Base-by-base conservation (phyloP, 2,888 invertebrate species). In the Pristionchus fissidentatus region DNA sequence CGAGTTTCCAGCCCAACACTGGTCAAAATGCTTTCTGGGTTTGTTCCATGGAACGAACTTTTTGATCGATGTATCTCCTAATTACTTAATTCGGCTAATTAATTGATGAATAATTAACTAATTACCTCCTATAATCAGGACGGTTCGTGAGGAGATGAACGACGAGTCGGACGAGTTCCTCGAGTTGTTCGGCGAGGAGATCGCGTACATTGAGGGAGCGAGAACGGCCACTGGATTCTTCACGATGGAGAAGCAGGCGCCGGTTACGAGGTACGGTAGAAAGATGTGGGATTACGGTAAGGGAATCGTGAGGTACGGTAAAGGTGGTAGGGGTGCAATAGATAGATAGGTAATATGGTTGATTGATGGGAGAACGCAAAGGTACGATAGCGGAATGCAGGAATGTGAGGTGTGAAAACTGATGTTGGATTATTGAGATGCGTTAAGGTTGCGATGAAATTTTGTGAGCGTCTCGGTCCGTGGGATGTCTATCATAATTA, bases 131-230 rank as follows among this genome's bases (percentile, higher is more conserved):
- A 19, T 1, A 0, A 88, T 4, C 70, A 90, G 91, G 78, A 98
- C 98, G 0, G 96, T 96, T 87, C 94, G 99, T 8, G 98, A 99
- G 94, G 99, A 99, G 93, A 98, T 98, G 93, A 95, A 95, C 1
- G 99, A 99, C 92, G 99, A 99, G 93, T 95, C 96, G 0, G 96
- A 97, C 82, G 98, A 98, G 92, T 99, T 99, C 94, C 93, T 98
- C 29, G 95, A 95, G 84, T 94, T 98, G 15, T 99, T 99, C 93
- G 96, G 96, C 84, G 95, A 95, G 26, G 96, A 96, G 86, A 95
- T 99, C 38, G 95, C 96, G 0, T 98, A 98, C 93, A 97, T 99
- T 88, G 97, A 97, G 93, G 99, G 99, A 85, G 98, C 97, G n/a
- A 95, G 97, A 87, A 99, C 98, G 22, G 95, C 96, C 22, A 97